phyloP scores from a whole-genome alignment of 2,888 invertebrate genomes.

The Alloplasta piceator region DNA sequence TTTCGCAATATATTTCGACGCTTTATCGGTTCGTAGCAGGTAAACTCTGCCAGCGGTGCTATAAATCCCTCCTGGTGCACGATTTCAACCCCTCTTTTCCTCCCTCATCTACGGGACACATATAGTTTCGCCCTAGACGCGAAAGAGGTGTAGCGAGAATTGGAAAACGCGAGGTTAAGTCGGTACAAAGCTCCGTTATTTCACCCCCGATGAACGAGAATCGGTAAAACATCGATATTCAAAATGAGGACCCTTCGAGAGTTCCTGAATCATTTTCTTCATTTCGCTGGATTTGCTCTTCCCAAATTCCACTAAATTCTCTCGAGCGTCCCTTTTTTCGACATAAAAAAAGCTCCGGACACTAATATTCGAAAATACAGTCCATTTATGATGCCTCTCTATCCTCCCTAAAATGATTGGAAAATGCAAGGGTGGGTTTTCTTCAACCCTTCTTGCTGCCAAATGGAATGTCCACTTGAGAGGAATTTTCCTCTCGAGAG shows the following conservation, averaged over 20 bases:
- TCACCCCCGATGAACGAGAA: conserved; percentile 5
- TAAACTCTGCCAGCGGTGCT: conserved; percentile 67
- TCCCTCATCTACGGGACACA: conserved; percentile 13
- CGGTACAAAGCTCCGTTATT: conserved; percentile 24
- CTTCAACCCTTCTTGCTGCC: not conserved
- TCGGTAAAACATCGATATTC: conserved; percentile 36
- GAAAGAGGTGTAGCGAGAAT: conserved; percentile 20
- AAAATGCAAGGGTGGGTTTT: not conserved
- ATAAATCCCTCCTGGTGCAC: conserved; percentile 68
- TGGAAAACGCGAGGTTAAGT: conserved; percentile 24
- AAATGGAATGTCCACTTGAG: not conserved
- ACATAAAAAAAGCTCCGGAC: too few species aligned
- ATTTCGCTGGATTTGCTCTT: not conserved
- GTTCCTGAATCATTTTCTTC: not conserved
- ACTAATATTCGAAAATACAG: too few species aligned
- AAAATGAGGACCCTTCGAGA: not conserved
- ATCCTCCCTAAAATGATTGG: too few species aligned
- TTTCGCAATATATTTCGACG: conserved; percentile 68
- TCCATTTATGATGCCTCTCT: too few species aligned
- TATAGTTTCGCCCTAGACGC: conserved; percentile 2
- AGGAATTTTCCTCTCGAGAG: conserved; percentile 33
- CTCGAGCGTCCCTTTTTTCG: too few species aligned
- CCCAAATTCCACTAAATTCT: not conserved
- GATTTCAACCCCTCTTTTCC: conserved; percentile 26
- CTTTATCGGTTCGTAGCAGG: conserved; percentile 71